Percentiles rank a stretch among this genome's conserved stretches.
These are phyloP conservation scores for Disparrhopalites patrizii DNA, from an alignment of 2,888 invertebrate genomes.

Conservation along the genomic window DNA sequence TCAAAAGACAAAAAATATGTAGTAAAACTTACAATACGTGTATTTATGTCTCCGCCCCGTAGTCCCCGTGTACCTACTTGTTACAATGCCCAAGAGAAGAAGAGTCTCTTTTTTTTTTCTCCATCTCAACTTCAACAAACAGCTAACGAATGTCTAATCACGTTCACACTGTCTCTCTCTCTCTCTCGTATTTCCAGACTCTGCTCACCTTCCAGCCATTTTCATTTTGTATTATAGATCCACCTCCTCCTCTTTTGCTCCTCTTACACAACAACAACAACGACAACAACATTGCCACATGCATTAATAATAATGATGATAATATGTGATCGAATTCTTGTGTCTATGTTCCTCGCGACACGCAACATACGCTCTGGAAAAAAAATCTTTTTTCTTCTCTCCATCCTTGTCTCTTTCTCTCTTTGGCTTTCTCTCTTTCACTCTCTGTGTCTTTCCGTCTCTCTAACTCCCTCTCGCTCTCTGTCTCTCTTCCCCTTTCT, in stretches of 20 bases:
- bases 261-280: not conserved
- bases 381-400: too few relatives aligned
- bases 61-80: not conserved
- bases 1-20: constrained; percentile 21
- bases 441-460: too few relatives aligned
- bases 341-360: too few relatives aligned
- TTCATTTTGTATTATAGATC: not conserved
- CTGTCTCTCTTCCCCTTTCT: not conserved
- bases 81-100: not conserved
- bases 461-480: not conserved
- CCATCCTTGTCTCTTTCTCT: not conserved
- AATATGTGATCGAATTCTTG: not conserved
- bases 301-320: not conserved
- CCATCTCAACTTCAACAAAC: not conserved
- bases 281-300: not conserved
- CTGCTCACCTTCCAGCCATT: constrained; percentile 8
- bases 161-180: constrained; percentile 15
- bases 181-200: not conserved
- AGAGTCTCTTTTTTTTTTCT: not conserved
- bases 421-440: not conserved
- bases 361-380: too few relatives aligned
- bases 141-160: constrained; percentile 22
- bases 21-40: constrained; percentile 16
- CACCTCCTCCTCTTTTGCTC: not conserved
- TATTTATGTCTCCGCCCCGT: constrained; percentile 9